phyloP scores from a whole-genome alignment of 2,113 vertebrate genomes.

The Pseudolaguvia tuberculata region DNA sequence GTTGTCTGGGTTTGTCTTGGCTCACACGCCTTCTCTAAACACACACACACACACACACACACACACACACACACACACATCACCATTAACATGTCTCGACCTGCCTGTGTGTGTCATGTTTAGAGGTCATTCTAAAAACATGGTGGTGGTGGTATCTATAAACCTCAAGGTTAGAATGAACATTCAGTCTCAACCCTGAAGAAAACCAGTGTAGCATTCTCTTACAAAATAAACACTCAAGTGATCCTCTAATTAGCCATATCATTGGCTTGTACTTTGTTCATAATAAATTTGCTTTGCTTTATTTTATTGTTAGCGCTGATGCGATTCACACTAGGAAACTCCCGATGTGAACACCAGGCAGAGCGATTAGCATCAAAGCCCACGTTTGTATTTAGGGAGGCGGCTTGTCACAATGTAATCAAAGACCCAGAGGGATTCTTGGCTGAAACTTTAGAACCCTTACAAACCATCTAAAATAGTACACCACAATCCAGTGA shows the following conservation, averaged over 20 bases:
- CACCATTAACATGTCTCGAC: slow-evolving; percentile 48
- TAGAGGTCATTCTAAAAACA: slow-evolving; percentile 38
- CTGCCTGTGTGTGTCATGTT: neutral
- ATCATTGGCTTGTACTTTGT: neutral
- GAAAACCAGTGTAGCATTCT: neutral
- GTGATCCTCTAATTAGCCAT: neutral
- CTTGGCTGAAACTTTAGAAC: slow-evolving; percentile 52
- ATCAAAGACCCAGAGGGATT: slow-evolving; percentile 59
- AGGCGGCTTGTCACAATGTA: slow-evolving; percentile 66
- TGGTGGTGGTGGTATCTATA: slow-evolving; percentile 15
- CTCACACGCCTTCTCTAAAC: slow-evolving; percentile 34
- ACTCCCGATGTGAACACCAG: slow-evolving; percentile 18
- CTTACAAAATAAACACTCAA: neutral
- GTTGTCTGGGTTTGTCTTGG: slow-evolving; percentile 44
- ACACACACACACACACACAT: slow-evolving; percentile 54
- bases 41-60: slow-evolving; percentile 58
- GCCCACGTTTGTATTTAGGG: slow-evolving; percentile 64
- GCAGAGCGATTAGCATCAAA: slow-evolving; percentile 60
- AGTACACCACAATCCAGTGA: slow-evolving; percentile 49
- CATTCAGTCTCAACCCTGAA: neutral
- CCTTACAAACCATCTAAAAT: slow-evolving; percentile 58
- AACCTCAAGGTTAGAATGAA: slow-evolving; percentile 7
- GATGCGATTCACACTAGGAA: neutral
- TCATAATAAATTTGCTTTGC: neutral
- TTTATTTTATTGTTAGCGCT: neutral